A percentile compares a stretch with the other conserved stretches of the same genome.
Conservation (phyloP, 1,140 invertebrate species). For the Trachelipus rathkii region DNA sequence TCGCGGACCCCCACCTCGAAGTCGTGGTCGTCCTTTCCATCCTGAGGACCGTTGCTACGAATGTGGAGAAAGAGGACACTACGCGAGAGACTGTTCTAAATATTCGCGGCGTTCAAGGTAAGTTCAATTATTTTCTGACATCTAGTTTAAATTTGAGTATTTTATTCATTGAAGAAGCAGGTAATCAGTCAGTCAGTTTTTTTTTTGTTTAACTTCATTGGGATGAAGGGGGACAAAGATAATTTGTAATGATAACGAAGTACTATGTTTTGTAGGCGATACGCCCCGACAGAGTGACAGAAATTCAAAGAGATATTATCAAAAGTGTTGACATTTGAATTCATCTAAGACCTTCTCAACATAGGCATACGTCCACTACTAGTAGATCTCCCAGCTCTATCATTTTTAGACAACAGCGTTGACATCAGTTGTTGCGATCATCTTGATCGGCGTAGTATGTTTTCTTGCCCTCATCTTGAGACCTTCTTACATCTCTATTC, state of each 20-base stretch:
- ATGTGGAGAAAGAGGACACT: conserved; percentile 27
- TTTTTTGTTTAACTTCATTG: no score
- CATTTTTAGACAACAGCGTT: not conserved
- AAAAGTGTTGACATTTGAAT: no score
- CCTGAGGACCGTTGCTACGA: conserved; percentile 28
- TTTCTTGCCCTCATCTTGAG: not conserved
- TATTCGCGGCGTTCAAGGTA: conserved; percentile 13
- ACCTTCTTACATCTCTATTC: not conserved
- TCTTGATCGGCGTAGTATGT: not conserved
- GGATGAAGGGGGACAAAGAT: not conserved
- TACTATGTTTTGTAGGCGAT: conserved; percentile 9
- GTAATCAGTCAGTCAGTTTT: not conserved
- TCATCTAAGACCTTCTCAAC: not conserved
- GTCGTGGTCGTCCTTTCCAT: conserved; percentile 23
- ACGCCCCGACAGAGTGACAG: not conserved
- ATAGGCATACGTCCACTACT: not conserved
- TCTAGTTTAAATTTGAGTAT: no score
- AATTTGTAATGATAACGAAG: not conserved
- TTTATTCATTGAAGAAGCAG: not conserved
- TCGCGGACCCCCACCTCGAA: conserved; percentile 24
- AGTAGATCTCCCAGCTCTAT: not conserved
- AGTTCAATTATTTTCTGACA: not conserved
- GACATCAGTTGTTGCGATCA: not conserved
- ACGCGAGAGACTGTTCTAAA: conserved; percentile 24
- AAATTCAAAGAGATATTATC: no score